phyloP scores from a whole-genome alignment of 2,888 invertebrate species.

The Exocentrus adspersus region DNA sequence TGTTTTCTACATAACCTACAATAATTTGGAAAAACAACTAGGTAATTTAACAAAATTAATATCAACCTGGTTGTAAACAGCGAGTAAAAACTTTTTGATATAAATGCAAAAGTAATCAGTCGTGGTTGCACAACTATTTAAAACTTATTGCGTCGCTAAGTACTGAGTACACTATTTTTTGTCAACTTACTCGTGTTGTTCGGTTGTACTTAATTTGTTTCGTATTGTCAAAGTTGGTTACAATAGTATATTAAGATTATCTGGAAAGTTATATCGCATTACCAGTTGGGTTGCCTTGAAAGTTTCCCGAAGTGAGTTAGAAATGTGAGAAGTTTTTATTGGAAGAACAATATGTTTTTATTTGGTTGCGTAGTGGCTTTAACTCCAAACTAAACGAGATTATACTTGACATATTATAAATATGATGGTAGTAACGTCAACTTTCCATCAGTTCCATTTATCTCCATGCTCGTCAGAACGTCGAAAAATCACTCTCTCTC shows the following conservation, averaged over 20 bases:
- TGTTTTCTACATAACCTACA: too few relatives aligned
- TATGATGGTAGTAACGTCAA: slow-evolving; percentile 41
- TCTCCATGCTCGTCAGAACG: slow-evolving; percentile 37
- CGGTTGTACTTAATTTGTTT: slow-evolving; percentile 30
- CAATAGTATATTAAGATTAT: slow-evolving; percentile 33
- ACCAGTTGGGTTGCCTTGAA: slow-evolving; percentile 16
- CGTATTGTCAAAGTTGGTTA: slow-evolving; percentile 34
- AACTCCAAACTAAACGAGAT: slow-evolving; percentile 37
- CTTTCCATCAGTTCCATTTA: slow-evolving; percentile 38
- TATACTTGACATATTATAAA: slow-evolving; percentile 44
- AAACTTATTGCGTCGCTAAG: too few relatives aligned
- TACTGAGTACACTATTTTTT: too few relatives aligned
- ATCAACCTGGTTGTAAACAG: too few relatives aligned
- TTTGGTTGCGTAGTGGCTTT: slow-evolving; percentile 26
- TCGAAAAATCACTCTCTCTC: slow-evolving; percentile 37
- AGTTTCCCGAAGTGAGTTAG: slow-evolving; percentile 29
- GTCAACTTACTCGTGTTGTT: slow-evolving; percentile 11
- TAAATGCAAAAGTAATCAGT: too few relatives aligned
- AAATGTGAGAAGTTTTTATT: slow-evolving; percentile 35
- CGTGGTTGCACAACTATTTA: too few relatives aligned
- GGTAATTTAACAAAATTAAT: too few relatives aligned
- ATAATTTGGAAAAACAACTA: too few relatives aligned
- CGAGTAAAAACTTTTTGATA: too few relatives aligned
- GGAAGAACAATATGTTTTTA: slow-evolving; percentile 42
- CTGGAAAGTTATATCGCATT: slow-evolving; percentile 26